Percentiles rank a stretch among this genome's conserved stretches.
phyloP scores from a whole-genome alignment of 2,113 vertebrate species.

The Hyperoodon ampullatus region DNA sequence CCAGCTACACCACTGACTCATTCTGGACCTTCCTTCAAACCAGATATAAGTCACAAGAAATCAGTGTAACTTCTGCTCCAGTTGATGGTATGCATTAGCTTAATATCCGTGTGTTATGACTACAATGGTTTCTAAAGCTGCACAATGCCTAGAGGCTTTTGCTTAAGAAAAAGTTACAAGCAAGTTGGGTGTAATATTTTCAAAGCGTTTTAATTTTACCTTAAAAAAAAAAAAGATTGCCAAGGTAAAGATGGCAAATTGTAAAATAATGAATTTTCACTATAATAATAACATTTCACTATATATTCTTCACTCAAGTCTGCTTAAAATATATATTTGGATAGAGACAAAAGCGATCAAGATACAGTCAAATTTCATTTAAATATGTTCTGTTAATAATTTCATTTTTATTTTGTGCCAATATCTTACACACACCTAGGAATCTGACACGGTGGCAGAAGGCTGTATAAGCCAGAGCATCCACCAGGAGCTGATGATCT shows the following conservation, averaged over 20 bases:
- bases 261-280: not conserved
- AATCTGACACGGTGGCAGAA: not conserved
- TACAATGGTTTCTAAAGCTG: not conserved
- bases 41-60: not conserved
- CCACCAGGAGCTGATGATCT: not conserved
- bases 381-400: not conserved
- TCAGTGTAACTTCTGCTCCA: slow-evolving; percentile 38
- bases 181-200: slow-evolving; percentile 27
- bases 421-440: not conserved
- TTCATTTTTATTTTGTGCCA: not conserved
- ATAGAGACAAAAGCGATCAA: slow-evolving; percentile 22
- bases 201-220: not conserved
- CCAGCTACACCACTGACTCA: not conserved
- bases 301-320: not conserved
- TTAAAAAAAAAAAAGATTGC: not conserved
- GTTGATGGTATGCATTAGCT: not conserved
- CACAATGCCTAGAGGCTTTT: not conserved
- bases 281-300: slow-evolving; percentile 45
- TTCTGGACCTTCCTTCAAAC: not conserved
- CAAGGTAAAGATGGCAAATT: not conserved
- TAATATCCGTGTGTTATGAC: not conserved
- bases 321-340: slow-evolving; percentile 14
- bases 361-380: slow-evolving; percentile 57
- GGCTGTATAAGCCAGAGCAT: not conserved
- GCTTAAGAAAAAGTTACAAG: slow-evolving; percentile 11